Evolutionary conservation across 2,113 vertebrate species (phyloP).

Genomic region (Scolopax mira): DNA sequence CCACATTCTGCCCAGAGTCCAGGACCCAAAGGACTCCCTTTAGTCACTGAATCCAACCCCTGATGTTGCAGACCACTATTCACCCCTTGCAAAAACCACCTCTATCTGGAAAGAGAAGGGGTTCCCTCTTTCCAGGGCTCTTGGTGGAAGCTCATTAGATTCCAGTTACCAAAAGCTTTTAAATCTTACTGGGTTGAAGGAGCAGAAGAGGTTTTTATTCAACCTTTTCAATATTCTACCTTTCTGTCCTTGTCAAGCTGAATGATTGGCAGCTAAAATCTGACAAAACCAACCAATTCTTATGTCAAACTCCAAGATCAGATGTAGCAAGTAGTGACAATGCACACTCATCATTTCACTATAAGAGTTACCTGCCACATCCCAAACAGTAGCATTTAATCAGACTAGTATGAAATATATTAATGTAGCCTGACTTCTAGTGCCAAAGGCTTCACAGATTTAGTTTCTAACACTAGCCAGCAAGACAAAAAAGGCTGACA

Average conservation of each 20-base stretch:
- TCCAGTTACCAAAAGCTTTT: background rate
- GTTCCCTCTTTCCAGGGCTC: background rate
- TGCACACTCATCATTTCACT: background rate
- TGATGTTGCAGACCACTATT: rapidly evolving
- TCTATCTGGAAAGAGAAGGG: background rate
- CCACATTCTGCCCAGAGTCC: background rate
- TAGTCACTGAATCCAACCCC: background rate
- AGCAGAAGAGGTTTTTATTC: background rate
- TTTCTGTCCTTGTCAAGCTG: background rate
- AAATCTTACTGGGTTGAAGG: background rate
- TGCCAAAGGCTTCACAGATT: slow-evolving; percentile 28
- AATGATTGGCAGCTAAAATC: background rate
- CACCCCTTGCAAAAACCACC: background rate
- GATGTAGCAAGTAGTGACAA: background rate
- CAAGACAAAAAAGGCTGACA: slow-evolving; percentile 27
- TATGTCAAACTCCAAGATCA: background rate
- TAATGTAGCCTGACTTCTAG: slow-evolving; percentile 26
- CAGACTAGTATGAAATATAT: background rate
- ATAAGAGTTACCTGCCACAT: background rate
- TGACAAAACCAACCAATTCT: background rate
- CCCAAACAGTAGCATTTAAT: background rate
- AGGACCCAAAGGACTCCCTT: background rate
- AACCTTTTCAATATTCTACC: background rate
- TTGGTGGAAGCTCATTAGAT: background rate
- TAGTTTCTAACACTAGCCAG: background rate